Evolutionary conservation across 1,140 invertebrate species (phyloP), one percentile per base, ranked within the genome.

Genomic region (Thalassaphorura encarpata): DNA sequence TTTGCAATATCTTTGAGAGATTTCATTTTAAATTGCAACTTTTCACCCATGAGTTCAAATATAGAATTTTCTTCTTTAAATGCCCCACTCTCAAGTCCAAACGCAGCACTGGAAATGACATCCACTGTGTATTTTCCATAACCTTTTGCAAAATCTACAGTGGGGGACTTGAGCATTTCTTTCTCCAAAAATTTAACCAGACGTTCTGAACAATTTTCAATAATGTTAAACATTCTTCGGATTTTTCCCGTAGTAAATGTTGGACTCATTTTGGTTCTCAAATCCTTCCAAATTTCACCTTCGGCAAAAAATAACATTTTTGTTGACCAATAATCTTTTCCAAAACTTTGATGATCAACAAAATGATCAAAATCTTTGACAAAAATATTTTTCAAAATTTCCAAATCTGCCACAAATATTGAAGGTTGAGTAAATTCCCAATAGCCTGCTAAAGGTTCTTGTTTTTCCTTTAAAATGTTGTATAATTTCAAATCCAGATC

Each of bases 71-170:
- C 68, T 64, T 78, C 70, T 48, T 70, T 67, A 15, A 80, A 71
- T 8, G 78, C 73, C 46, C 79, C 76, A 55, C 77, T 76, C 18
- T 80, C 73, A 3, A 82, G 71, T 0, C 81, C 81, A 65, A 82
- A 63, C 1, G 52, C 58, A 15, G 79, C 76, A 24, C 71, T 77
- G 0, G 77, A 79, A 19, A 83, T 80, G 0, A 80, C 75, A 67
- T 83, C 81, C 39, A 80, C 81, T 0, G 78, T 76, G 60, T 76
- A 83, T 45, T 76, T 73, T 0, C 75, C 75, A 43, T 78, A 60
- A 3, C 36, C 33, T n/a, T 82, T 76, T 58, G 73, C 74, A 46
- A 75, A 60, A 27, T 77, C 72, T 8, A 77, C 18, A 15, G 21
- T 24, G 16, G 18, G 3, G 3, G 69, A 68, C 11, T 41, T 41